phyloP scores from a whole-genome alignment of 2,113 vertebrate genomes.

The Sylvilagus bachmani region DNA sequence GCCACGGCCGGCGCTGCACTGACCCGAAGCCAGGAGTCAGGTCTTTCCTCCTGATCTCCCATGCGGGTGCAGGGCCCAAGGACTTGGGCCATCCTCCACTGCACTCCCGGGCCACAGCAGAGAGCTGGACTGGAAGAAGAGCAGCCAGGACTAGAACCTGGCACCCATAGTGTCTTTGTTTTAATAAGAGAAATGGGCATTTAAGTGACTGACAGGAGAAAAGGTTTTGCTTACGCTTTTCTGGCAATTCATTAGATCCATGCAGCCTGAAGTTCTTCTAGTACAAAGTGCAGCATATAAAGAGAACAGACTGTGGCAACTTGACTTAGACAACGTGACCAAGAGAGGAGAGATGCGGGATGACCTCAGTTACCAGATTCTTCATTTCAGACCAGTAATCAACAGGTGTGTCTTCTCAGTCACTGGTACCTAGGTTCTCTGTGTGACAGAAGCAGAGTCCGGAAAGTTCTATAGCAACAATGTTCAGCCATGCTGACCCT shows the following conservation, averaged over 20 bases:
- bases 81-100: no score
- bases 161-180: no score
- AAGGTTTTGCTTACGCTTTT: background rate
- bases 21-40: no score
- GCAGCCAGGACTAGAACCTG: no score
- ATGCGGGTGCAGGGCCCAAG: no score
- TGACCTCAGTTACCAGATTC: background rate
- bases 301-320: background rate
- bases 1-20: no score
- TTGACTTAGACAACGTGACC: background rate
- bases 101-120: no score
- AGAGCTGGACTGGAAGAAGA: no score
- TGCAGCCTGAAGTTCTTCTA: background rate
- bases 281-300: background rate
- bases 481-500: background rate
- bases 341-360: background rate
- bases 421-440: background rate
- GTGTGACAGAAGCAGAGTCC: background rate
- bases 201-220: background rate
- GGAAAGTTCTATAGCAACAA: background rate
- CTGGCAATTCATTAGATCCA: background rate
- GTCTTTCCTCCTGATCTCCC: no score
- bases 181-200: conserved; percentile 11
- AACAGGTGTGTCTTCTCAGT: no score
- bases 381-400: background rate